phyloP scores from a whole-genome alignment of 1,140 invertebrate species.

The Dendroctonus ponderosae region DNA sequence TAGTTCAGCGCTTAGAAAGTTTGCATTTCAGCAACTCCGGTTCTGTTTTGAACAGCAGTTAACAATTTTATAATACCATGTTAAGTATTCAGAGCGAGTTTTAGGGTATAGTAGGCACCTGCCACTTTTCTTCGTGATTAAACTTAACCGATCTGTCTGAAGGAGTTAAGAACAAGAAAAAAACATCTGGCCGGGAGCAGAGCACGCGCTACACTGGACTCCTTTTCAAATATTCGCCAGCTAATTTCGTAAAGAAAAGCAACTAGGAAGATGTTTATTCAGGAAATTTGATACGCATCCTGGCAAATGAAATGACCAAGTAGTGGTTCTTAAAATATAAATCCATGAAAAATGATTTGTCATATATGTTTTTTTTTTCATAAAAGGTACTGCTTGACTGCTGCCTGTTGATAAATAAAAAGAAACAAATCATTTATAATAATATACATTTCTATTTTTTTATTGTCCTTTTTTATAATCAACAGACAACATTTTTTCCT shows the following conservation, averaged over 20 bases:
- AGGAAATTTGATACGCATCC: no score
- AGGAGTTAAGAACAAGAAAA: slow-evolving; percentile 27
- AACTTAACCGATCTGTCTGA: slow-evolving; percentile 32
- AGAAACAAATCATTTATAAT: no score
- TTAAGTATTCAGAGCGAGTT: slow-evolving; percentile 34
- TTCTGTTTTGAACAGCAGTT: slow-evolving; percentile 18
- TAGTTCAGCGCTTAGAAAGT: no score
- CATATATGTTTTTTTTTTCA: no score
- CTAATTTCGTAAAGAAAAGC: not conserved
- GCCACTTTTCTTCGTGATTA: slow-evolving; percentile 36
- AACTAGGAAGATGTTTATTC: not conserved
- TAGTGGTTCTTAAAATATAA: no score
- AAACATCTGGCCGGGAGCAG: slow-evolving; percentile 20
- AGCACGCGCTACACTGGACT: slow-evolving; percentile 19
- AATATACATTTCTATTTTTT: no score
- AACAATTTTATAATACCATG: slow-evolving; percentile 35
- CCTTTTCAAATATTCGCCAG: not conserved
- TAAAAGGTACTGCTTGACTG: no score
- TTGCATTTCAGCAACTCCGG: not conserved
- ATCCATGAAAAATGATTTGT: no score
- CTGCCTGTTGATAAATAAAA: no score
- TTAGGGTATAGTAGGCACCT: slow-evolving; percentile 33
- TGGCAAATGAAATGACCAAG: no score
- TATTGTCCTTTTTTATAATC: no score
- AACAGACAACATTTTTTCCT: no score